phyloP scores from a whole-genome alignment of 2,888 invertebrate species.

The Craniophora ligustri region DNA sequence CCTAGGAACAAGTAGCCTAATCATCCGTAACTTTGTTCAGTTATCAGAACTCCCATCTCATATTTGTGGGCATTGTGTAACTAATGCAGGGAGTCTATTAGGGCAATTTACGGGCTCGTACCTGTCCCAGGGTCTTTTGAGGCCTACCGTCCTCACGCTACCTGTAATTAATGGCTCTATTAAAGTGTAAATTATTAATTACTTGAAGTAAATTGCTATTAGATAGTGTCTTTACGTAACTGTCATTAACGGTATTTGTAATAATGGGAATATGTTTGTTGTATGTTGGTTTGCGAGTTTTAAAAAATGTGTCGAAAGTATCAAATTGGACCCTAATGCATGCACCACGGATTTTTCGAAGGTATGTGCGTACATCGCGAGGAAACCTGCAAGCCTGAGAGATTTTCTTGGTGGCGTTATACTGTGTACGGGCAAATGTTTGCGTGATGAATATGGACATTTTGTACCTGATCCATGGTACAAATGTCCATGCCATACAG shows the following conservation, averaged over 20 bases:
- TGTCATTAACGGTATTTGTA: background rate
- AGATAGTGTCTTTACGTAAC: background rate
- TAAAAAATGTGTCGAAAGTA: too few species aligned
- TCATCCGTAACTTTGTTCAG: slow-evolving; percentile 15
- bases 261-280: too few species aligned
- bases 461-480: too few species aligned
- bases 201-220: background rate
- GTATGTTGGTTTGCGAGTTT: too few species aligned
- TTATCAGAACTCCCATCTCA: slow-evolving; percentile 31
- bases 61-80: slow-evolving; percentile 22
- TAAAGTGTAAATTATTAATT: slow-evolving; percentile 24
- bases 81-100: slow-evolving; percentile 46
- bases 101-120: slow-evolving; percentile 43
- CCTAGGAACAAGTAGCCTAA: background rate
- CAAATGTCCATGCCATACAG: too few species aligned
- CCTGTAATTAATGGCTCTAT: slow-evolving; percentile 18
- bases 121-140: slow-evolving; percentile 22
- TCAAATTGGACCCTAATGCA: too few species aligned
- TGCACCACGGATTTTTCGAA: too few species aligned
- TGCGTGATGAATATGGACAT: too few species aligned
- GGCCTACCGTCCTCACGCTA: slow-evolving; percentile 6
- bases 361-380: too few species aligned
- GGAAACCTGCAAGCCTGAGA: too few species aligned
- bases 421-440: too few species aligned
- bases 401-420: too few species aligned